phyloP scores from a whole-genome alignment of 64 coral and sea anemone species.

The Actinia tenebrosa region DNA sequence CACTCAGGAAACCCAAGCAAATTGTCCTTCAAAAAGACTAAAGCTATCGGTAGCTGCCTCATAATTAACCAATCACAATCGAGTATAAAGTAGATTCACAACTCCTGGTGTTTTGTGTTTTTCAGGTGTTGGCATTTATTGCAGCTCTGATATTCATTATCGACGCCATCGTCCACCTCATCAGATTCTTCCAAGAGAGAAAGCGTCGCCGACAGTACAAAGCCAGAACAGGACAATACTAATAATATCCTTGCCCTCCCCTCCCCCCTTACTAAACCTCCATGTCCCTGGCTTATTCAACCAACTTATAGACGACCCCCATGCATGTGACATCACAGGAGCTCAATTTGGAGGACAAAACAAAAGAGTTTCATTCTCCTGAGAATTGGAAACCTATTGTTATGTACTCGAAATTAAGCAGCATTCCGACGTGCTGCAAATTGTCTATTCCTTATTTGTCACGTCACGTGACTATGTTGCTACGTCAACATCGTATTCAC shows the following conservation, averaged over 20 bases:
- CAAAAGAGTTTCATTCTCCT: no score
- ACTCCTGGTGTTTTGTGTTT: not conserved
- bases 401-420: no score
- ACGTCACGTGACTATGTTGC: not conserved
- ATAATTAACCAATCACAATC: no score
- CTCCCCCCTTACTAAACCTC: not conserved
- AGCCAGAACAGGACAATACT: not conserved
- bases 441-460: not conserved
- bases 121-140: slow-evolving; percentile 19
- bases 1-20: no score
- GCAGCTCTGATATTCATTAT: slow-evolving; percentile 15
- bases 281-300: not conserved
- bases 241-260: not conserved
- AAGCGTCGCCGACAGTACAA: slow-evolving; percentile 5
- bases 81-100: no score
- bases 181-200: slow-evolving; percentile 15
- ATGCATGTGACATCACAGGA: not conserved
- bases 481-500: not conserved
- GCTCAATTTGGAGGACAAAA: not conserved
- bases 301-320: not conserved
- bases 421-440: no score
- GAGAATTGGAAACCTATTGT: no score
- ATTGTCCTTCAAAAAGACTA: no score
- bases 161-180: slow-evolving; percentile 21
- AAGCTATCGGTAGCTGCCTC: no score